Conservation (phyloP, 1,140 invertebrate genomes). For the Bombus superbus region DNA sequence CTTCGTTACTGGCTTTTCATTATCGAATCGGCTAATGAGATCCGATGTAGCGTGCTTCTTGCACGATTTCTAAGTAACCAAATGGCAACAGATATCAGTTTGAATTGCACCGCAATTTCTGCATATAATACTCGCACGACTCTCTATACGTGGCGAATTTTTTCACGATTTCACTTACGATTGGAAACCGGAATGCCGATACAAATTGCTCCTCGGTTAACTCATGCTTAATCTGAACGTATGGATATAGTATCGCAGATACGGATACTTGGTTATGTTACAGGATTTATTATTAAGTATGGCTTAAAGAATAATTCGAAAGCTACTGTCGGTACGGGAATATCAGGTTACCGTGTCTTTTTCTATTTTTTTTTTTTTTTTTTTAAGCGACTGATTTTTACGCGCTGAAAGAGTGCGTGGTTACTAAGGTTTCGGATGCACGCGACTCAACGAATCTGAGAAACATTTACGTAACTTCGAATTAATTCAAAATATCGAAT, state of each 20-base stretch:
- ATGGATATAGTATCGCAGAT: neutral
- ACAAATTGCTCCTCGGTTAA: neutral
- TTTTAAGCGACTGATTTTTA: no score
- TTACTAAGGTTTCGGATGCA: no score
- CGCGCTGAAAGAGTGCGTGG: no score
- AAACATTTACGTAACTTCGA: no score
- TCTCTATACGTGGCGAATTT: neutral
- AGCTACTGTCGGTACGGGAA: no score
- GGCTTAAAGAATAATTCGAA: neutral
- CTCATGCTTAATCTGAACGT: neutral
- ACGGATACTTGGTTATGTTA: neutral
- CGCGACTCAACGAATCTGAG: no score
- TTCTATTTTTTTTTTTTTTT: no score
- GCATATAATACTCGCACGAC: neutral
- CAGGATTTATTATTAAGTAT: neutral
- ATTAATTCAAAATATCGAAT: no score
- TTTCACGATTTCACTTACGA: neutral
- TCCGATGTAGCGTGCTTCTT: constrained; percentile 8
- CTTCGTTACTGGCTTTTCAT: neutral
- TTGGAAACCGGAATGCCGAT: neutral
- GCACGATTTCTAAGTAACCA: neutral
- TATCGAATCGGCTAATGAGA: constrained; percentile 28
- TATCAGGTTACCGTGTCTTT: no score
- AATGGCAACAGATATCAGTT: neutral
- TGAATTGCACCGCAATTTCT: neutral